Conservation (phyloP, 2,797 vertebrate species). For the Centroberyx gerrardi region DNA sequence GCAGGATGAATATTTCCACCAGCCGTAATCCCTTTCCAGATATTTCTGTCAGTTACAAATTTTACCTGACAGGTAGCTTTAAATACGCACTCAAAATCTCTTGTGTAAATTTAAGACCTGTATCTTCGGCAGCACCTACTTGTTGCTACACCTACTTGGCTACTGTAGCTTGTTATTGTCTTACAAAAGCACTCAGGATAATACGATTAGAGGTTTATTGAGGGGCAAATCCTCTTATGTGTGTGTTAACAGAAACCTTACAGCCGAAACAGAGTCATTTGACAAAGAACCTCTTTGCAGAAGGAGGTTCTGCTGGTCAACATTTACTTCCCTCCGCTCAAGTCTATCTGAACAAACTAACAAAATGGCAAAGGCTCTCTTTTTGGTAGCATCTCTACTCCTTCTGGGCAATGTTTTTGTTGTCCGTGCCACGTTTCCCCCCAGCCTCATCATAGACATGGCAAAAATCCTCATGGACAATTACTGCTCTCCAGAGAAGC, state of each 20-base stretch:
- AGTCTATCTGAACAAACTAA: slow-evolving; percentile 19
- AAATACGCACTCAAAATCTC: slow-evolving; percentile 50
- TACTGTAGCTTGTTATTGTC: slow-evolving; percentile 73
- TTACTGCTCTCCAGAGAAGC: slow-evolving; percentile 95
- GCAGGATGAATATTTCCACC: slow-evolving; percentile 17
- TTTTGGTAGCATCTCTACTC: slow-evolving; percentile 72
- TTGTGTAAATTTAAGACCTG: slow-evolving; percentile 54
- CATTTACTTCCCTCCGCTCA: slow-evolving; percentile 22
- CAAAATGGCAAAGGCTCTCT: slow-evolving; percentile 78
- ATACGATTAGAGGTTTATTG: slow-evolving; percentile 93
- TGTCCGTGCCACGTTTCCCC: slow-evolving; percentile 79
- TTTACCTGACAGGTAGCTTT: slow-evolving; percentile 36
- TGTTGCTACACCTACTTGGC: slow-evolving; percentile 65
- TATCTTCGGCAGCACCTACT: slow-evolving; percentile 58
- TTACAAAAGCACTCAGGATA: slow-evolving; percentile 84
- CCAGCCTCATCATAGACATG: slow-evolving; percentile 90
- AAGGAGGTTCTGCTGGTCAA: slow-evolving; percentile 60
- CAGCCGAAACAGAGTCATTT: slow-evolving; percentile 78
- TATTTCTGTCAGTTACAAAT: slow-evolving; percentile 32
- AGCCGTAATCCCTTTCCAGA: slow-evolving; percentile 18
- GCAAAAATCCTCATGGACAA: slow-evolving; percentile 93
- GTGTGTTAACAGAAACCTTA: slow-evolving; percentile 80
- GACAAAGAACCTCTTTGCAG: slow-evolving; percentile 65
- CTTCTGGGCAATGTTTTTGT: slow-evolving; percentile 66
- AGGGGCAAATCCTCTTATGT: slow-evolving; percentile 86